Evolutionary conservation across 1,140 invertebrate genomes (phyloP), one percentile per base, ranked within the genome.

Genomic region (Polypedilum pembai): DNA sequence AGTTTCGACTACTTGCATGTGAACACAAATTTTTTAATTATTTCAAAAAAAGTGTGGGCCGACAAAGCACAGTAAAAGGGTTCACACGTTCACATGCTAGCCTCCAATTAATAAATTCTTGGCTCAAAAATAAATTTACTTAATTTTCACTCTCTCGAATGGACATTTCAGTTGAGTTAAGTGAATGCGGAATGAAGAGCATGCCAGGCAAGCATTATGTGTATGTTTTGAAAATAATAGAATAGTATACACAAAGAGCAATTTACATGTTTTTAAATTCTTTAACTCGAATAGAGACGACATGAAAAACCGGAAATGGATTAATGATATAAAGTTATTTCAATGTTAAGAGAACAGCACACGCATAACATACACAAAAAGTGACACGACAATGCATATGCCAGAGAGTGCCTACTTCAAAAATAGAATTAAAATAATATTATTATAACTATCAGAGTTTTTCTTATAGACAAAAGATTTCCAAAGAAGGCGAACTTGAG

Each of bases 311-410:
- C 65, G 65, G 65, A 69, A 69, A 69, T 69, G 65, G 65, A 18
- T 69, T 69, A 18, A 69, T 69, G 20, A 56, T 56, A 69, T 69
- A 69, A 69, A 20, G 65, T 69, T 69, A 69, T 69, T 69, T 69
- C 15, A 69, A 18, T 69, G 20, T 69, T 69, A 69, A 69, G 18
- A 20, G 20, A 69, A 69, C 20, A 8, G 17, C 45, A 15, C 45
- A n/a, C 45, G 15, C 45, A 56, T 12, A 12, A 56, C 41, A 45
- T 56, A 56, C 45, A 15, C 24, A 33, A 33, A 33, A 33, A 33
- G 5, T 33, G 24, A 33, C 24, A 33, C 24, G 24, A 5, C 24
- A 33, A 5, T 33, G 24, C 10, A 4, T 56, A n/a, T 56, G 12
- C n/a, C 15, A 15, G 45, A 56, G 45, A 56, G 45, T 56, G 45